Evolutionary conservation across 2,797 vertebrate genomes (phyloP), one percentile per base, ranked within the genome.

Genomic region (Gymnodraco acuticeps): DNA sequence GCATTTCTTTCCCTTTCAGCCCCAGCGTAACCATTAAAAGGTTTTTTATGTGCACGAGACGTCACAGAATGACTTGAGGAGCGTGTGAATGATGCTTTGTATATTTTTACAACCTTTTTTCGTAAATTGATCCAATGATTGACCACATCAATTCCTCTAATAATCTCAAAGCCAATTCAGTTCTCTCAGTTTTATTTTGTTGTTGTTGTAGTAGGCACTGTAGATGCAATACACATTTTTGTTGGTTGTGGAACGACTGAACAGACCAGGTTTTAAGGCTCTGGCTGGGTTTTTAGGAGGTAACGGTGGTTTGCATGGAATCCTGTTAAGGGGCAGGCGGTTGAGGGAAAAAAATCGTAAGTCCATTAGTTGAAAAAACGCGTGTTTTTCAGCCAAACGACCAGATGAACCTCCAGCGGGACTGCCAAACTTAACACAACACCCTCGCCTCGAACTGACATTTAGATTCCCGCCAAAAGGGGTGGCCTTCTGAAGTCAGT

Each of bases 401-500:
- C 73, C 83, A 90, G 86, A 91, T 89, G 82, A 85, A 84, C 83
- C 74, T 87, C 83, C 86, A 82, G 70, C 23, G 16, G 70, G 60
- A 38, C 75, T 78, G 88, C 86, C 89, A 91, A 79, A 92, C 86
- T 87, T 77, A 84, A 81, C 72, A n/a, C 68, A 83, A 80, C 89
- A 78, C 78, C 68, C 75, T 75, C 31, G 54, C 68, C 75, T 75
- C 31, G 54, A 80, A 76, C 58, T 87, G 89, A 85, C 89, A 88
- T 90, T 91, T 88, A 86, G 64, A 76, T 80, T 88, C 55, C 62
- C 73, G 86, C 70, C 76, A 84, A 73, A 83, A 86, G 78, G 70
- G 54, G 62, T 67, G 73, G 54, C 77, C 51, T 56, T 81, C 73
- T 72, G 38, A 83, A 87, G 45, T 64, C 81, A 61, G 46, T 84